Conservation (phyloP, 2,888 invertebrate species). For the Fragum sueziense region DNA sequence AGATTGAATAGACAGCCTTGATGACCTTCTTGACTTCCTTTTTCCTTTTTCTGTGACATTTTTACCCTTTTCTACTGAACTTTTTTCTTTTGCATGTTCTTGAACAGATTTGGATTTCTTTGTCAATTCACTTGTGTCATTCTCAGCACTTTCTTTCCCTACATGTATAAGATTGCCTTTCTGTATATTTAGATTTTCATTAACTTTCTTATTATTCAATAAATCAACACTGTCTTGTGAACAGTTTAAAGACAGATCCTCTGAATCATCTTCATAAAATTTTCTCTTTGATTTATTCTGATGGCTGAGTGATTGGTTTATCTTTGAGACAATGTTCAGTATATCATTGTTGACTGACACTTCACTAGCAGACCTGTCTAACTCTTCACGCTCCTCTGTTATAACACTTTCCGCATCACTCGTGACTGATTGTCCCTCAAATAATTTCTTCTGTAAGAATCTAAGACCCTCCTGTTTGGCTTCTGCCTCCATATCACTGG, state of each 20-base stretch:
- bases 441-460: constrained; percentile 66
- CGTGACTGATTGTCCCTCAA: constrained; percentile 23
- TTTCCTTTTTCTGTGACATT: background rate
- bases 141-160: background rate
- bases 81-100: background rate
- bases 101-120: too few species aligned
- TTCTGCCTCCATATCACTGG: constrained; percentile 31
- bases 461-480: constrained; percentile 34
- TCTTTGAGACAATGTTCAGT: constrained; percentile 44
- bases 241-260: constrained; percentile 31
- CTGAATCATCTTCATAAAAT: constrained; percentile 43
- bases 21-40: constrained; percentile 19
- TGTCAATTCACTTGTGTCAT: too few species aligned
- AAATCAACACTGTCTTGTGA: constrained; percentile 36
- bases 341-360: constrained; percentile 42
- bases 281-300: constrained; percentile 7
- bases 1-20: background rate
- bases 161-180: background rate
- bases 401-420: background rate
- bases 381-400: background rate
- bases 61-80: background rate
- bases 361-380: constrained; percentile 2
- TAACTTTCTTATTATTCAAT: background rate
- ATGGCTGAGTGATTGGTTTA: constrained; percentile 40
- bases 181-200: background rate